A percentile compares a stretch with the other conserved stretches of the same genome.
Conservation (phyloP, 2,113 vertebrate species). For the Holacanthus passer region DNA sequence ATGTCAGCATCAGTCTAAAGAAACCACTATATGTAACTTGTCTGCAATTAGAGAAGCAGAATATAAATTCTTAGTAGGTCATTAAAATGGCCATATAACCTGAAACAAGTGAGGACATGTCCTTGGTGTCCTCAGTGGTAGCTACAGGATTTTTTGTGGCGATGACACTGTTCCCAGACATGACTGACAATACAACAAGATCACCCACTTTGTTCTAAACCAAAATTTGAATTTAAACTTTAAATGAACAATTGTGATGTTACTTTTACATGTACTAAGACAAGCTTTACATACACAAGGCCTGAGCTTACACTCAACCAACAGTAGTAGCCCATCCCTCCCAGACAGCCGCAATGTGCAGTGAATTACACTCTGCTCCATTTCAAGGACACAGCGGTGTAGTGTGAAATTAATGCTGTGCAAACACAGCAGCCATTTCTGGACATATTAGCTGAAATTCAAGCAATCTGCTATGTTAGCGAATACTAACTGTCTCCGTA, state of each 20-base stretch:
- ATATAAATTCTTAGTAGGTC: too few species aligned
- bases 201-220: too few species aligned
- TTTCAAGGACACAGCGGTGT: conserved; percentile 67
- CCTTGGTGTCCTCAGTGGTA: too few species aligned
- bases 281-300: too few species aligned
- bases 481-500: conserved; percentile 68
- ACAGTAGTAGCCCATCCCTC: background rate
- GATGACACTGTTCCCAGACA: too few species aligned
- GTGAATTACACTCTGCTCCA: conserved; percentile 25
- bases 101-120: too few species aligned
- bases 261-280: background rate
- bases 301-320: background rate
- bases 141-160: too few species aligned
- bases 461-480: conserved; percentile 59
- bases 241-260: background rate
- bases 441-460: conserved; percentile 66
- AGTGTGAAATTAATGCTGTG: conserved; percentile 59
- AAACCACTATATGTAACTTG: too few species aligned
- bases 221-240: background rate
- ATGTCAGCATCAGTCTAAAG: too few species aligned
- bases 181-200: too few species aligned
- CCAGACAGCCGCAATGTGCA: conserved; percentile 42
- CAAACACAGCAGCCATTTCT: conserved; percentile 57
- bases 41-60: too few species aligned
- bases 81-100: too few species aligned